phyloP scores from a whole-genome alignment of 1,140 invertebrate genomes.

The Rhopalosiphum padi region DNA sequence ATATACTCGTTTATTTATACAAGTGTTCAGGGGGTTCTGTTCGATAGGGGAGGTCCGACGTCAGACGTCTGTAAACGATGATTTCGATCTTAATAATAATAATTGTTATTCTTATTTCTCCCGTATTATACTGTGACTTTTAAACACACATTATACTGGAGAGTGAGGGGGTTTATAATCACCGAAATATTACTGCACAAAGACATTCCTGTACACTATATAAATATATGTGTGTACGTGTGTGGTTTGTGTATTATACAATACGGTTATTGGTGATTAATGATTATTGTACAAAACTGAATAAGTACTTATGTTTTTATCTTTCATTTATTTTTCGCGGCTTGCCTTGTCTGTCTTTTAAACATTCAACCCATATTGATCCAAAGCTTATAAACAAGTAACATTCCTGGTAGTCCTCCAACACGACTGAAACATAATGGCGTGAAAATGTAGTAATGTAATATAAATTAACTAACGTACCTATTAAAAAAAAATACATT shows the following conservation, averaged over 20 bases:
- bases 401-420: background rate
- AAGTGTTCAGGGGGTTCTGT: background rate
- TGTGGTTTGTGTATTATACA: background rate
- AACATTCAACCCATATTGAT: background rate
- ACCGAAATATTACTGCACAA: background rate
- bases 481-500: background rate
- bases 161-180: background rate
- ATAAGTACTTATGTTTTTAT: background rate
- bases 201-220: background rate
- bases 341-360: background rate
- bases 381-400: background rate
- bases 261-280: background rate
- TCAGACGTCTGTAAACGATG: background rate
- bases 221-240: background rate
- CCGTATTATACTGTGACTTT: background rate
- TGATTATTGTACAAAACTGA: background rate
- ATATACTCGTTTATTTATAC: background rate
- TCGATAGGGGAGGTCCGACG: background rate
- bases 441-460: background rate
- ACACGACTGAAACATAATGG: background rate
- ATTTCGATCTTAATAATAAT: slow-evolving; percentile 5
- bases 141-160: background rate
- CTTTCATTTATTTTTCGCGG: background rate
- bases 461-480: background rate
- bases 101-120: background rate